Percentiles rank a stretch among this genome's conserved stretches.
phyloP scores from a whole-genome alignment of 2,888 invertebrate species.

The Alloscopus bannaensis region DNA sequence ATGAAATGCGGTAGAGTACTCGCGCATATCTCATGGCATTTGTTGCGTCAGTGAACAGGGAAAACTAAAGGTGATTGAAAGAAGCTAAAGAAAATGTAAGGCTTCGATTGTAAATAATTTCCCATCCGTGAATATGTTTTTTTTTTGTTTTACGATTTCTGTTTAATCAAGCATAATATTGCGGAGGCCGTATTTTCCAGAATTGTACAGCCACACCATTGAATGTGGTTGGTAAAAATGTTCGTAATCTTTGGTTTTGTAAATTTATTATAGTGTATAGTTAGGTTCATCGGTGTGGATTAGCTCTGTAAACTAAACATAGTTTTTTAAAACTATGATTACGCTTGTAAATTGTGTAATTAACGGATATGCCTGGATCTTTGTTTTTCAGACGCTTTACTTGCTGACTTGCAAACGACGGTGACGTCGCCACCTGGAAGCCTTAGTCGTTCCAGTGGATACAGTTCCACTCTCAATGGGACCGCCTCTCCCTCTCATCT shows the following conservation, averaged over 20 bases:
- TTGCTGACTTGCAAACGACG: conserved; percentile 97
- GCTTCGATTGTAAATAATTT: too few relatives aligned
- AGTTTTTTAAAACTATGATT: not conserved
- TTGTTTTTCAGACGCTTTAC: conserved; percentile 88
- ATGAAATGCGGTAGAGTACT: not conserved
- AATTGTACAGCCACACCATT: too few relatives aligned
- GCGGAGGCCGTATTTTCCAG: too few relatives aligned
- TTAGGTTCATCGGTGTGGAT: not conserved
- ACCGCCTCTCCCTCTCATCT: conserved; percentile 67
- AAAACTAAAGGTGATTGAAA: not conserved
- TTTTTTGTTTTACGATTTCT: too few relatives aligned
- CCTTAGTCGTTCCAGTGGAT: conserved; percentile 73
- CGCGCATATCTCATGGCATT: not conserved
- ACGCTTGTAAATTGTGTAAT: not conserved
- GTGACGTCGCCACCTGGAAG: conserved; percentile 80
- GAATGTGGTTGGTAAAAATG: too few relatives aligned
- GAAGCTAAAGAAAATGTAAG: not conserved
- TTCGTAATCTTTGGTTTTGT: not conserved
- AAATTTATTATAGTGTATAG: not conserved
- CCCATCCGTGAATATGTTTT: too few relatives aligned
- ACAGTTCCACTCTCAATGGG: conserved; percentile 68
- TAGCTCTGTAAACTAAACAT: not conserved
- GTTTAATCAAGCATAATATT: too few relatives aligned
- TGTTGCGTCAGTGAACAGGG: not conserved
- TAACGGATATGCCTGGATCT: conserved; percentile 4